Evolutionary conservation across 1,140 invertebrate genomes (phyloP).

Genomic region (Hycleus cichorii): DNA sequence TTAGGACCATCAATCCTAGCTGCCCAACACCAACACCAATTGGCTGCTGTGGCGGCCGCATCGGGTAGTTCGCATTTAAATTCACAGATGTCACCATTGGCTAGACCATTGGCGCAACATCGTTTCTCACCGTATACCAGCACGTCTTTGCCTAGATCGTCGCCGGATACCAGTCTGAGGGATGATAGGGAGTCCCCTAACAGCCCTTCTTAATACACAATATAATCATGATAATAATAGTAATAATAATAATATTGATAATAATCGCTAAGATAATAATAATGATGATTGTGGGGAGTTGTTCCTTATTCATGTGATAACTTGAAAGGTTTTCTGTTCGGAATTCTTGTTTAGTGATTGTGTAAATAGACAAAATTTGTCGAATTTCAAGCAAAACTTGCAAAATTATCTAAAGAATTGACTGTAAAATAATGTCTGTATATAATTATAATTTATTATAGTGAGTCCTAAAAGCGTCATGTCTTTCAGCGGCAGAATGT

Average conservation of each 20-base stretch:
- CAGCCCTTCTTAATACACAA: slow-evolving; percentile 45
- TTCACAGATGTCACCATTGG: slow-evolving; percentile 45
- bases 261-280: too few species aligned
- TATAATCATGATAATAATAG: too few species aligned
- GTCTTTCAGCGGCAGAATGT: slow-evolving; percentile 27
- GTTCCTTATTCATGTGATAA: slow-evolving; percentile 16
- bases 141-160: slow-evolving; percentile 43
- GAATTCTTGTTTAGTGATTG: background rate
- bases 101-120: slow-evolving; percentile 46
- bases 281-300: background rate
- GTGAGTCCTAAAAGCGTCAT: slow-evolving; percentile 21
- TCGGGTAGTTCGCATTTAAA: slow-evolving; percentile 44
- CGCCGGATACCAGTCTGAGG: slow-evolving; percentile 47
- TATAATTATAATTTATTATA: slow-evolving; percentile 34
- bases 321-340: background rate
- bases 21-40: slow-evolving; percentile 39
- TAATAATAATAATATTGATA: too few species aligned
- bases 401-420: too few species aligned
- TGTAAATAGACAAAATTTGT: slow-evolving; percentile 5
- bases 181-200: slow-evolving; percentile 43
- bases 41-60: slow-evolving; percentile 37
- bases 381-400: slow-evolving; percentile 12
- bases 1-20: slow-evolving; percentile 46
- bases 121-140: slow-evolving; percentile 49
- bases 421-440: slow-evolving; percentile 31